These are phyloP conservation scores for Haemorhous mexicanus DNA, from an alignment of 2,113 vertebrate genomes.

Conservation along the genomic window DNA sequence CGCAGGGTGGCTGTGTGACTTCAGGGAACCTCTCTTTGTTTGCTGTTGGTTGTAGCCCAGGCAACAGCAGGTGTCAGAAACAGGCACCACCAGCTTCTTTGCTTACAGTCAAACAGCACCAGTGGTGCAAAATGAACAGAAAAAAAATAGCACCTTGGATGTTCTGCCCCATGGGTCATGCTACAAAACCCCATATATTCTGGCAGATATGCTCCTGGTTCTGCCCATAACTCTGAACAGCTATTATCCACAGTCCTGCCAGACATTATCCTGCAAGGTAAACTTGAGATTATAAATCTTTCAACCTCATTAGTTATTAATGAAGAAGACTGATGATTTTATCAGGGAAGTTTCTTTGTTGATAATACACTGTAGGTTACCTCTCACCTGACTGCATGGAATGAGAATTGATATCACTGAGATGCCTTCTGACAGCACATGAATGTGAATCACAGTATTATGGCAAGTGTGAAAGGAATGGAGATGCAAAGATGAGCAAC, in stretches of 20 bases:
- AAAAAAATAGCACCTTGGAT: neutral
- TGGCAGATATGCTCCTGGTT: neutral
- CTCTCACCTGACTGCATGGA: neutral
- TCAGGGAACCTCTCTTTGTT: neutral
- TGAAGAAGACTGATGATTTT: neutral
- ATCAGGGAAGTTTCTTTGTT: neutral
- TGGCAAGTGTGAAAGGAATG: neutral
- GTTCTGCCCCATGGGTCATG: neutral
- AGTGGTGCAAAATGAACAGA: neutral
- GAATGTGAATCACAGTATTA: neutral
- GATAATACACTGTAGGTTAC: neutral
- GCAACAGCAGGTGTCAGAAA: neutral
- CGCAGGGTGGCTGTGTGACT: neutral
- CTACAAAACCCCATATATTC: neutral
- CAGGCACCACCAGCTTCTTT: neutral
- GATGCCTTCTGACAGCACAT: neutral
- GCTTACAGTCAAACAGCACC: neutral
- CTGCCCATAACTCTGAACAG: neutral
- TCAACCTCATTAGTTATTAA: neutral
- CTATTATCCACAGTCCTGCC: neutral
- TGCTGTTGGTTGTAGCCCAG: neutral
- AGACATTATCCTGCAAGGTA: neutral
- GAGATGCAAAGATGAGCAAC: neutral
- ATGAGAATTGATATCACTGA: neutral
- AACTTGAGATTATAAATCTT: neutral